Base-by-base conservation (phyloP, 2,113 vertebrate species). In the Genyomyrus donnyi region DNA sequence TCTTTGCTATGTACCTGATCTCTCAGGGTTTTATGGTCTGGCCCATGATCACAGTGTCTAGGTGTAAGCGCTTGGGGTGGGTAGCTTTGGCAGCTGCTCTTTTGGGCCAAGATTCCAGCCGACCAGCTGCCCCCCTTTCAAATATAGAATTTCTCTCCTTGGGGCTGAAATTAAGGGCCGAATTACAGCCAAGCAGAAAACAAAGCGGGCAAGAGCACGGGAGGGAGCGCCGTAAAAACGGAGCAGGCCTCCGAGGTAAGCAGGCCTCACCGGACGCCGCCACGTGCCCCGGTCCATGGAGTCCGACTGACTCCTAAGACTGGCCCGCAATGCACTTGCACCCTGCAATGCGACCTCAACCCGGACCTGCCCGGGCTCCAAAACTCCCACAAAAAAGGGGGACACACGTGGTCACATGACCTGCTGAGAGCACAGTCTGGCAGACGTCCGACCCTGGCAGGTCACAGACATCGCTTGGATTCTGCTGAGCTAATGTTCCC, bases 1-100 rank as follows among this genome's bases (percentile, higher is more conserved):
- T 70, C 58, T 88, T 88, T 88, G 42, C 58, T 70, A 39, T 70
- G 45, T 88, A 70, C 35, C 88, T 56, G 89, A 83, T 83, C 49
- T 84, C 49, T 53, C 19, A 3, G 49, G 56, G 42, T 39, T 84
- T 88, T 74, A 74, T 24, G 35, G 56, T 24, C 58, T 89, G 88
- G 88, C 88, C 17, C 21, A 49, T 10, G 58, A 89, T 74, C 58
- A 66, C 56, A 89, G 88, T 10, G 21, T 62, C n/a, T 70, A 46
- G 88, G 58, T 88, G 87, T 58, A 31, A 45, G 42, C 1, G 39
- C 62, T 70, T n/a, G 5, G 19, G 5, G 2, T 0, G 31, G 77
- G 35, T 1, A 1, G 21, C 8, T 48, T 10, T n/a, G 83, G 21
- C 62, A 74, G 39, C 19, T 46, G 42, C 45, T 77, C 56, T 62